Base-by-base conservation (phyloP, 2,888 invertebrate genomes). In the Ferrisia virgata region DNA sequence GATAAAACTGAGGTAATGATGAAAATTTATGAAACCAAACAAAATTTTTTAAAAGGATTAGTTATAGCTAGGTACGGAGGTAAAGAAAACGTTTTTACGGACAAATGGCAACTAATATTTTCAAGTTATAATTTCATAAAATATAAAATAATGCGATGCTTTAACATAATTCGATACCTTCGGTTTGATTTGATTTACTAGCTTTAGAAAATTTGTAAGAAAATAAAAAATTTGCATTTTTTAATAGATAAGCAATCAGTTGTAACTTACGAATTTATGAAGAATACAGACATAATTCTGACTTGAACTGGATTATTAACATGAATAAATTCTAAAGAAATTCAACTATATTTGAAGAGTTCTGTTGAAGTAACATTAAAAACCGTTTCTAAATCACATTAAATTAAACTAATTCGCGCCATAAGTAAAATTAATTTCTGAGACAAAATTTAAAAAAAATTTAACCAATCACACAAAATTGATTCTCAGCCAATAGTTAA, bases 231-330 rank as follows among this genome's bases (percentile, higher is more conserved):
- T 9, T 4, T 13, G 13, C n/a, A 13, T 0, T 58, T 58, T 15
- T 3, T 15, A 22, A 11, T n/a, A 15, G 11, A 36, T 84, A 33
- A 43, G 8, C 33, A 53, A 11, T 1, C 4, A 80, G 36, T 13
- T 43, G 8, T 4, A 43, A 85, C 85, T 85, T 31, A 85, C 85
- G 85, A 85, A 76, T 85, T 85, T n/a, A 85, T 84, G 22, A 85
- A 84, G 47, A 43, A 85, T 18, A 85, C 85, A 4, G 85, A 85
- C 85, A 85, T 85, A n/a, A 25, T 40, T n/a, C n/a, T n/a, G n/a
- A n/a, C n/a, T n/a, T n/a, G n/a, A n/a, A n/a, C n/a, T 22, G 58
- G 39, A 8, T 8, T 11, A 11, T 18, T 11, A 6, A 31, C 18
- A 31, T 87, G 31, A 33, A 0, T n/a, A 36, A 18, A 33, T 15